Percentiles rank a stretch among this genome's conserved stretches.
phyloP scores from a whole-genome alignment of 2,113 vertebrate genomes.

The Ameiurus melas region DNA sequence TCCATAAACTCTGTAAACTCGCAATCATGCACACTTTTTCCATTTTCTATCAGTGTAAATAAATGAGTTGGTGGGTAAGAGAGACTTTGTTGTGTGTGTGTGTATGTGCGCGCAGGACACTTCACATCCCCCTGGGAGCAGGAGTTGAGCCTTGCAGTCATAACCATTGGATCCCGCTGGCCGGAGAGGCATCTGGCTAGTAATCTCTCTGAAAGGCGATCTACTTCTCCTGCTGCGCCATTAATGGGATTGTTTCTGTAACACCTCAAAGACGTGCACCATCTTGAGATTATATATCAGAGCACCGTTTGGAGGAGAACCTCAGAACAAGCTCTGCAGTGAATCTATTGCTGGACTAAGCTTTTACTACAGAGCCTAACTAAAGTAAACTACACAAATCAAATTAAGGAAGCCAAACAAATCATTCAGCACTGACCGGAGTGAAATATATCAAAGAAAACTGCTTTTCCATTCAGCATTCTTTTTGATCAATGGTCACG shows the following conservation, averaged over 20 bases:
- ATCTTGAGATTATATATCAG: conserved; percentile 58
- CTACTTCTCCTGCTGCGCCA: conserved; percentile 49
- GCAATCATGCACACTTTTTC: too few species aligned
- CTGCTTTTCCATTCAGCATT: neutral
- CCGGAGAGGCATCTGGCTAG: conserved; percentile 64
- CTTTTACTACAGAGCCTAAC: conserved; percentile 7
- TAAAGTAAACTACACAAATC: neutral
- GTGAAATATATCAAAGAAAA: neutral
- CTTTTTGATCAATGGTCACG: neutral
- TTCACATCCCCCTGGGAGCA: conserved; percentile 52
- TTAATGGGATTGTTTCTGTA: conserved; percentile 67
- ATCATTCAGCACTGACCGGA: neutral
- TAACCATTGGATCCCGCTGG: conserved; percentile 54
- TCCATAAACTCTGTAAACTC: neutral
- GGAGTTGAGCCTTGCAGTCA: conserved; percentile 56
- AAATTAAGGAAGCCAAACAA: neutral
- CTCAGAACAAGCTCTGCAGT: neutral
- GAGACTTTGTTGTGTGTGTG: neutral
- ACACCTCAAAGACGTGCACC: conserved; percentile 60
- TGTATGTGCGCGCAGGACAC: neutral
- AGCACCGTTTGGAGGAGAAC: conserved; percentile 34
- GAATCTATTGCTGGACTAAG: conserved; percentile 12
- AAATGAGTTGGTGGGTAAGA: neutral
- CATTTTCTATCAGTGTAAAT: neutral
- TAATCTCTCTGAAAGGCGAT: conserved; percentile 71